phyloP scores from a whole-genome alignment of 2,113 vertebrate genomes.

The Anarhynchus alexandrinus region DNA sequence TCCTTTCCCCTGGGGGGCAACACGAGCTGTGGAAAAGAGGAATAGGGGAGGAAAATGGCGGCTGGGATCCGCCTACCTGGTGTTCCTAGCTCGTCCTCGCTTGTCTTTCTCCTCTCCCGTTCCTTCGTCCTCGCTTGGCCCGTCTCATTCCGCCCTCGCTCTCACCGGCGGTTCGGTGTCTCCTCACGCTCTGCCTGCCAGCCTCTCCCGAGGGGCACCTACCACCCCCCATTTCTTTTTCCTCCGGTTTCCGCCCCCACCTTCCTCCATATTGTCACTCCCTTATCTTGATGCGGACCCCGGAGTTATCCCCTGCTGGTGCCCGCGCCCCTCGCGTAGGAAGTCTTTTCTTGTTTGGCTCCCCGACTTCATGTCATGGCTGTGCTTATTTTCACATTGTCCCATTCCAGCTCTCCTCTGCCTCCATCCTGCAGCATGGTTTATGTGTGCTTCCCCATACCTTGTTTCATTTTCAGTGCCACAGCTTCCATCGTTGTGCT shows the following conservation, averaged over 20 bases:
- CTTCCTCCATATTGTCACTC: not conserved
- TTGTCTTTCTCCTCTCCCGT: not conserved
- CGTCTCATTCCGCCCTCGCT: not conserved
- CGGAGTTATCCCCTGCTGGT: not conserved
- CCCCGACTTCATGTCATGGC: rapidly evolving
- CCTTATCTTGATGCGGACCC: not conserved
- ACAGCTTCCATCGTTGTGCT: not conserved
- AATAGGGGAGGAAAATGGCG: slow-evolving; percentile 52
- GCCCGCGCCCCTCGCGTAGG: rapidly evolving
- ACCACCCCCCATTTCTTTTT: not conserved
- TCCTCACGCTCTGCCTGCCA: not conserved
- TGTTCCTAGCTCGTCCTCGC: not conserved
- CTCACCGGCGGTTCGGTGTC: not conserved
- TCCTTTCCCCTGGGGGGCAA: not conserved
- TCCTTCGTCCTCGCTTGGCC: not conserved
- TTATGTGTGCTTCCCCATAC: not conserved
- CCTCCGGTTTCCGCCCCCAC: not conserved
- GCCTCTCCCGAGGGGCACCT: not conserved
- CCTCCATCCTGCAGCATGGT: not conserved
- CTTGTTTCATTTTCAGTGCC: not conserved
- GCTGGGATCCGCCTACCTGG: slow-evolving; percentile 10
- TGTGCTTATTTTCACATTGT: not conserved
- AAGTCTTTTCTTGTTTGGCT: not conserved
- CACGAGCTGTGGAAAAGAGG: not conserved
- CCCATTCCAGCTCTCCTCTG: not conserved